These are phyloP conservation scores for Gryllus bimaculatus DNA, from an alignment of 1,140 invertebrate species.

Conservation along the genomic window DNA sequence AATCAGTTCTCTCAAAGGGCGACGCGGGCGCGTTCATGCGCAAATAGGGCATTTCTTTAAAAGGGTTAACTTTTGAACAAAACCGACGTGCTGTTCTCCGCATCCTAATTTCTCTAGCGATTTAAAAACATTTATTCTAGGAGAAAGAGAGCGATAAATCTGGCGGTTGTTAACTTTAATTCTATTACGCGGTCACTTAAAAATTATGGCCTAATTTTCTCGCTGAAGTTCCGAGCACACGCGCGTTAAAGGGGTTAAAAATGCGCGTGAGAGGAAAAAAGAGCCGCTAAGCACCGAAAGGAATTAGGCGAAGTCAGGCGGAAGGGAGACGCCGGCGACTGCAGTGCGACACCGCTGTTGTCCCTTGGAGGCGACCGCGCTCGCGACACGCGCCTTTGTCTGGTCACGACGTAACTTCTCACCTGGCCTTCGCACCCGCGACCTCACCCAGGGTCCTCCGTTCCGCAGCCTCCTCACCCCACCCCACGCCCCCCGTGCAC, in stretches of 20 bases:
- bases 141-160: background rate
- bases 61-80: background rate
- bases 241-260: background rate
- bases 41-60: background rate
- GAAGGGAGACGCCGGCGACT: background rate
- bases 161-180: background rate
- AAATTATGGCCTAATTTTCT: constrained; percentile 2
- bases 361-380: too few species aligned
- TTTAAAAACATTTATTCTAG: background rate
- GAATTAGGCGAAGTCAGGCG: background rate
- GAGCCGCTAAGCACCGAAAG: background rate
- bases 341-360: too few species aligned
- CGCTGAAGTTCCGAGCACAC: background rate
- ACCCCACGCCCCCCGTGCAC: too few species aligned
- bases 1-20: background rate
- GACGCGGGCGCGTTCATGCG: too few species aligned
- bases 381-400: too few species aligned
- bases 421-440: too few species aligned
- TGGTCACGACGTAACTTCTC: too few species aligned
- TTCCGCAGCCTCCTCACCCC: too few species aligned
- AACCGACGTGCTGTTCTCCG: background rate
- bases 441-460: too few species aligned
- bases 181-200: background rate
- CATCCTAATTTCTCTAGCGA: background rate
- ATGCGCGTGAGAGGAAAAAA: background rate